Evolutionary conservation across 30 jellyfish, hydroid and myxozoan genomes (phyloP).

Genomic region (Cassiopea xamachana): DNA sequence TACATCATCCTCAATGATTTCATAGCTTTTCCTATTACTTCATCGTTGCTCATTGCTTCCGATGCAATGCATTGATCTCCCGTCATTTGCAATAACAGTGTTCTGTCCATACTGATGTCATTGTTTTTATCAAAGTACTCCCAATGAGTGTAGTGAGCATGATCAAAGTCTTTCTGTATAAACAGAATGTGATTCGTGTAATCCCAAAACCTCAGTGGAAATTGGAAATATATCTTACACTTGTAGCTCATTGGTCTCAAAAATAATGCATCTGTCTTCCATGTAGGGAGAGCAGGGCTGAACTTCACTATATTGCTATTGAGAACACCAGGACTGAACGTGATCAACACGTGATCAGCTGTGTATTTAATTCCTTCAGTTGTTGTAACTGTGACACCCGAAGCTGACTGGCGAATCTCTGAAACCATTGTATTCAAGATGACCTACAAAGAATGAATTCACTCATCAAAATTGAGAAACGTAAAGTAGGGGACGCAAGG

Average conservation of each 20-base stretch:
- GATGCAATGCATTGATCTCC: constrained; percentile 65
- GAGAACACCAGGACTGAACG: constrained; percentile 79
- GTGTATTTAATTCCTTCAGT: constrained; percentile 56
- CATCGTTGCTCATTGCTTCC: constrained; percentile 59
- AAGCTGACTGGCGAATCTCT: constrained; percentile 23
- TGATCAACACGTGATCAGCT: constrained; percentile 72
- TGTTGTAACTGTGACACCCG: constrained; percentile 28
- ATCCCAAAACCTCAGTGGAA: constrained; percentile 87
- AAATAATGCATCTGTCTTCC: constrained; percentile 79
- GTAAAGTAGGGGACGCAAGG: too few relatives aligned
- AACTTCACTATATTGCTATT: constrained; percentile 48
- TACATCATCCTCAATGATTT: constrained; percentile 40
- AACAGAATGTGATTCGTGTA: constrained; percentile 71
- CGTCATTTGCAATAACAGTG: constrained; percentile 71
- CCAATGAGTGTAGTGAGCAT: constrained; percentile 69
- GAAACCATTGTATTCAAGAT: constrained; percentile 39
- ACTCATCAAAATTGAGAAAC: not conserved
- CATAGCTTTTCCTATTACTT: constrained; percentile 58
- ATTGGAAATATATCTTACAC: constrained; percentile 77
- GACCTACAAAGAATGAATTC: constrained; percentile 12
- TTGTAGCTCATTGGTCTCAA: constrained; percentile 61
- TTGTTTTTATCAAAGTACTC: constrained; percentile 71
- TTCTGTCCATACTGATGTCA: constrained; percentile 20
- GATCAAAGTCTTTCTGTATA: constrained; percentile 50
- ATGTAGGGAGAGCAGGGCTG: constrained; percentile 74